Evolutionary conservation across 1,140 invertebrate genomes (phyloP), one percentile per base, ranked within the genome.

Genomic region (Achroia grisella): DNA sequence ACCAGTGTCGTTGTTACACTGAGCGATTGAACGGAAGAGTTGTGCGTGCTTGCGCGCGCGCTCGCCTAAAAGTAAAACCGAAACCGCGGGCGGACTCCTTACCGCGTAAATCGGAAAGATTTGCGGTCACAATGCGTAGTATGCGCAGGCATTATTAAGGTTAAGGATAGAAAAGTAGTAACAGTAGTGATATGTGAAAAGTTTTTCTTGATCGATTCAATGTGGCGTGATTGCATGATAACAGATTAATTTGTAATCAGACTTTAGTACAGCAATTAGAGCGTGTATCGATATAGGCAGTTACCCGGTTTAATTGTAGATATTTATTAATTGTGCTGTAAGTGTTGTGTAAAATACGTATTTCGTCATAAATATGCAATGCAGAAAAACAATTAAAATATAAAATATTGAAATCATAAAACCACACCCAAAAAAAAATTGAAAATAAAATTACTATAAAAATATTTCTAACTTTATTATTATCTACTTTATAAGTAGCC

Each of bases 1-100:
- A 63, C 73, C 63, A 74, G 64, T 71, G 79, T 71, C 70, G 71
- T 70, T 51, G 68, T 68, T 57, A 61, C 71, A 83, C 76, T 83
- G 79, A 78, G 72, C 69, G 51, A 43, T 48, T 49, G 55, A 54
- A 64, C 69, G 67, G 78, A 76, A 76, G 70, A 78, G 47, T 57
- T 55, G 67, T 78, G 74, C 74, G 74, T 70, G 58, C 44, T 45
- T 56, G 74, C 66, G 67, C 69, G 47, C 48, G 71, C 35, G 61
- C 58, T 71, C 67, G 62, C 73, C 68, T 71, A 70, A 69, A 68
- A 70, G 66, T 66, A 68, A 68, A 56, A 70, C 62, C 54, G 42
- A 70, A 73, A 71, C 55, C 42, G 59, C 62, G 56, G 48, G 49
- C 67, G 63, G 43, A 55, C 56, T 53, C 51, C 40, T 42, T 50